Evolutionary conservation across 2,888 invertebrate genomes (phyloP), one percentile per base, ranked within the genome.

Genomic region (Euphydryas editha): DNA sequence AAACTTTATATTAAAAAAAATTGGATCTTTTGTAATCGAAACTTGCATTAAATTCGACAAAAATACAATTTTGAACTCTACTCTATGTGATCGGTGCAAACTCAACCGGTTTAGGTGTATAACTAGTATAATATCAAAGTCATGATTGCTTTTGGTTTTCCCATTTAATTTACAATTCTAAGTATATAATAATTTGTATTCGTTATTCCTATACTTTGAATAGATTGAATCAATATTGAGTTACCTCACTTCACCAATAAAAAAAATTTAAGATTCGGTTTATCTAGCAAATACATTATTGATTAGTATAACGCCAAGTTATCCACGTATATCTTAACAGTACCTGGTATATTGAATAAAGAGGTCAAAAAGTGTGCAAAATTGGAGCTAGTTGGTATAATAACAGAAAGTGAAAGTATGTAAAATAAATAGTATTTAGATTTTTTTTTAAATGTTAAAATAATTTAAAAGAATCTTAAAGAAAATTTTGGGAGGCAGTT

Each of bases 121-220:
- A 39, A 30, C 15, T 15, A 58, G 36, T 17, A 30, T 30, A 59
- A 62, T 62, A 39, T 57, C 3, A 59, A 51, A 36, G 21, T 30
- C 58, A 58, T 36, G 58, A 11, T 54, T 20, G 20, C 42, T 13
- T 51, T 49, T 15, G 58, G 64, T 59, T 59, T 51, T 59, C 44
- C 64, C 59, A 30, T 58, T n/a, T 36, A 44, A 36, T 58, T 63
- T 39, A 15, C 5, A 54, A 30, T 54, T 44, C 51, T 36, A 13
- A 64, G 2, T 51, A 58, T 51, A n/a, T 10, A 4, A 21, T 49
- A 42, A 3, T 47, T 47, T 11, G 18, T 18, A 47, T 47, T 47
- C 10, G 2, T 1, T 4, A 46, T 11, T 8, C 13, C 20, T 17
- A 46, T 46, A 46, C 17, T 0, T 18, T 46, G 44, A 24, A 42